Conservation (phyloP, 2,888 invertebrate genomes). For the Chelonus formosanus region DNA sequence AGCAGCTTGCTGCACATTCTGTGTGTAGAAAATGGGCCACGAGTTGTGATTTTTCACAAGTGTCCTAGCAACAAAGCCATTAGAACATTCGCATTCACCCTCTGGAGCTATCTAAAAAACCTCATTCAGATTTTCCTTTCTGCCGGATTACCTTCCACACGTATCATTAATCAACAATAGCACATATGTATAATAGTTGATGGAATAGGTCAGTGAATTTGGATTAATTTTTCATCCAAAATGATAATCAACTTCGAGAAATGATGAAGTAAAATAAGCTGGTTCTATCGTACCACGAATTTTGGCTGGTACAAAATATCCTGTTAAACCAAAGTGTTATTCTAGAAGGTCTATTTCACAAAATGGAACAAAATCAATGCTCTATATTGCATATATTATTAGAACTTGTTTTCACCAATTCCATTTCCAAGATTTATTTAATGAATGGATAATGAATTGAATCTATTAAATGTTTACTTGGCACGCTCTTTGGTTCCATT, state of each 20-base stretch:
- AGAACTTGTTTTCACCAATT: no score
- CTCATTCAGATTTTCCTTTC: conserved; percentile 12
- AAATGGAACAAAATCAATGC: no score
- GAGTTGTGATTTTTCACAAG: conserved; percentile 26
- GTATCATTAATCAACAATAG: conserved; percentile 14
- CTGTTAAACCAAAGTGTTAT: not conserved
- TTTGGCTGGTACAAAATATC: not conserved
- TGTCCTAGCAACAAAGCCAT: conserved; percentile 19
- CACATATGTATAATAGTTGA: conserved; percentile 2
- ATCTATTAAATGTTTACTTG: no score
- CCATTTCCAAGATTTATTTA: no score
- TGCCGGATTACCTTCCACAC: conserved; percentile 13
- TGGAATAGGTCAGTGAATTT: no score
- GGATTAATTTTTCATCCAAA: no score
- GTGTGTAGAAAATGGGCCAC: conserved; percentile 29
- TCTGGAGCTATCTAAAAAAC: conserved; percentile 4
- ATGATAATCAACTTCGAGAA: no score
- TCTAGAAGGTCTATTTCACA: no score
- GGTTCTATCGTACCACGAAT: not conserved
- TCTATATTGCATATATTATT: no score
- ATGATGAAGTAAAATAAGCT: no score
- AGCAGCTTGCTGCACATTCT: conserved; percentile 31
- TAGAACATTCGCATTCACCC: conserved; percentile 18
- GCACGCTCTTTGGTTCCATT: no score
- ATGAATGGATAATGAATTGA: no score